Base-by-base conservation (phyloP, 1,140 invertebrate species). In the Nasonia longicornis region DNA sequence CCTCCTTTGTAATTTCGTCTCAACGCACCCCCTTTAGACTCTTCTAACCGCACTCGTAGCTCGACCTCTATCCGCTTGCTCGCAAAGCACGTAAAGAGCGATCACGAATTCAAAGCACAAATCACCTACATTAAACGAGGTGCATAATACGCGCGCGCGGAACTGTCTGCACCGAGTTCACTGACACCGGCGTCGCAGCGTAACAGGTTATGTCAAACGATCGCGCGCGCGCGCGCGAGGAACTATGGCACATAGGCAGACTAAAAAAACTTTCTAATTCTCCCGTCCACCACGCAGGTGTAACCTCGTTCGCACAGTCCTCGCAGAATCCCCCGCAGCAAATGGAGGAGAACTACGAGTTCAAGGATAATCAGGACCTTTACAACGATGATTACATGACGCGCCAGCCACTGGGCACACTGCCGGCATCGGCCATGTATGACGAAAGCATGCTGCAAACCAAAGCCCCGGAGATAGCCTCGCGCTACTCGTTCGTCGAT, bases 301-400 rank as follows among this genome's bases (percentile, higher is more conserved):
- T 92, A 20, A 91, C 92, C 7, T 89, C 91, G 0, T 89, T 92
- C 86, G 85, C 91, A 67, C 92, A 88, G 86, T 90, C 88, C 0
- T 87, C 89, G 76, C 87, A 90, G 80, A 88, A 72, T 72, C 78
- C 82, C 84, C 84, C 63, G 89, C 85, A 58, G 88, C 86, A 29
- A 89, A 87, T 89, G 0, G 89, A 93, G 0, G 92, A 94, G 83
- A 94, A 94, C 83, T 93, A 95, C 84, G 94, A 95, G 82, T 95
- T 95, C 84, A 94, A 94, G 85, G 93, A 93, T 79, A 91, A 91
- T 35, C 82, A 86, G 0, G 90, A 90, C 67, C 80, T 87, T 29
- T 90, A 88, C 79, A 88, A 85, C 72, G 89, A 90, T 7, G 89
- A 91, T 73, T 91, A 91, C 74, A 84, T 91, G 83, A 87, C 86